Evolutionary conservation across 2,113 vertebrate genomes (phyloP).

Genomic region (Numenius arquata): DNA sequence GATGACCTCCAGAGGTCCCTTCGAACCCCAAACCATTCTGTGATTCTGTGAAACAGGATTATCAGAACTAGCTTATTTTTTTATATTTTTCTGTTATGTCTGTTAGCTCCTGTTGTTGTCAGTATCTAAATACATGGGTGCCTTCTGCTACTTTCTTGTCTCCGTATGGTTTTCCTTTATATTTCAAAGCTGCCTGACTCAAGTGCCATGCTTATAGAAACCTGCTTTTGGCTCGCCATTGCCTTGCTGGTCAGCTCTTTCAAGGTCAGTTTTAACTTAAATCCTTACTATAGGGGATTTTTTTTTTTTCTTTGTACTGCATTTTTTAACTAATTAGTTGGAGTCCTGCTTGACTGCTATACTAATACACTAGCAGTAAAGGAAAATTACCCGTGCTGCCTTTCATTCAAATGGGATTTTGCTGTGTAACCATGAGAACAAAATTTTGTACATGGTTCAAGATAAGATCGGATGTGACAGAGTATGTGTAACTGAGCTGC

Average conservation of each 20-base stretch:
- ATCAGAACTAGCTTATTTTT: background rate
- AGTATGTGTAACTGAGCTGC: background rate
- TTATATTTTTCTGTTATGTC: background rate
- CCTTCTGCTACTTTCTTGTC: background rate
- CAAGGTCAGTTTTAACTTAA: background rate
- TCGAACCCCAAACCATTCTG: no score
- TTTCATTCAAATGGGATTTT: background rate
- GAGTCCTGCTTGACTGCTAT: background rate
- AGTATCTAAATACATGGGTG: background rate
- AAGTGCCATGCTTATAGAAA: background rate
- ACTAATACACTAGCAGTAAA: background rate
- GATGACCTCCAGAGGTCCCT: no score
- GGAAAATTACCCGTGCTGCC: background rate
- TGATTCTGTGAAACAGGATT: background rate
- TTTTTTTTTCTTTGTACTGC: background rate
- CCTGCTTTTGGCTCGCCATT: background rate
- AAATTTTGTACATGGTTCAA: background rate
- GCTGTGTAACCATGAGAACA: background rate
- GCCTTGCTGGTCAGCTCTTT: background rate
- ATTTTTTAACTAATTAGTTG: background rate
- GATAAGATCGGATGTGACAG: background rate
- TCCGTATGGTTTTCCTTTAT: background rate
- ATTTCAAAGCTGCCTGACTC: background rate
- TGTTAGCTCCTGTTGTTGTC: background rate
- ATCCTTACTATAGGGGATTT: background rate